Conservation (phyloP, 2,888 invertebrate species). For the Diaperis boleti region DNA sequence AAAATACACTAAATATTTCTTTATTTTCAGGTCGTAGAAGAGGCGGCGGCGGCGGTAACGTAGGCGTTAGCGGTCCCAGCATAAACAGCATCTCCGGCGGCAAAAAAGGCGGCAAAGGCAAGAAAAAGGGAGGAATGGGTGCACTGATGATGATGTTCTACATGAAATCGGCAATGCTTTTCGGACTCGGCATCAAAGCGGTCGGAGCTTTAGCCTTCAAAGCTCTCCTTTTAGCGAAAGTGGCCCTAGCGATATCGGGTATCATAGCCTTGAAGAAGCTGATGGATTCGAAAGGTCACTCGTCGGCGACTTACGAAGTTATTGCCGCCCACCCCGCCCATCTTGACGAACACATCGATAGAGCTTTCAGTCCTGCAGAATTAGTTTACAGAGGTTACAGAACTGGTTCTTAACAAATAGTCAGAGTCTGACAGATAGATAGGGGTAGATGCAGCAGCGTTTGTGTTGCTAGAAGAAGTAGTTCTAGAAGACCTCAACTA, state of each 20-base stretch:
- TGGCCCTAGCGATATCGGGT: slow-evolving; percentile 82
- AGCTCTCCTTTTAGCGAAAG: slow-evolving; percentile 86
- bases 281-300: slow-evolving; percentile 75
- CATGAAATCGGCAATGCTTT: slow-evolving; percentile 82
- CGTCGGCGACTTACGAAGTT: slow-evolving; percentile 83
- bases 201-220: slow-evolving; percentile 87
- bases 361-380: slow-evolving; percentile 64
- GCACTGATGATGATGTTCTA: slow-evolving; percentile 82
- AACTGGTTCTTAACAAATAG: slow-evolving; percentile 8
- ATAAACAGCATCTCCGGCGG: slow-evolving; percentile 16
- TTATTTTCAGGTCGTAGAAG: slow-evolving; percentile 78
- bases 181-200: slow-evolving; percentile 81
- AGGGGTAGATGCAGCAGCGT: too few species aligned
- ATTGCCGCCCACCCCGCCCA: slow-evolving; percentile 70
- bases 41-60: slow-evolving; percentile 44
- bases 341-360: slow-evolving; percentile 74
- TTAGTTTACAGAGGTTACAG: slow-evolving; percentile 22
- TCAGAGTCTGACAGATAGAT: background rate
- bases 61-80: background rate
- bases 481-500: slow-evolving; percentile 1
- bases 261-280: slow-evolving; percentile 82
- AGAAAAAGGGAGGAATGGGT: slow-evolving; percentile 78
- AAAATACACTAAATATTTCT: background rate
- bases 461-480: too few species aligned
- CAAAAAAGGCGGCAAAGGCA: slow-evolving; percentile 19